A percentile compares a stretch with the other conserved stretches of the same genome.
Evolutionary conservation across 1,140 invertebrate species (phyloP).

Genomic region (Drosophila neocordata): DNA sequence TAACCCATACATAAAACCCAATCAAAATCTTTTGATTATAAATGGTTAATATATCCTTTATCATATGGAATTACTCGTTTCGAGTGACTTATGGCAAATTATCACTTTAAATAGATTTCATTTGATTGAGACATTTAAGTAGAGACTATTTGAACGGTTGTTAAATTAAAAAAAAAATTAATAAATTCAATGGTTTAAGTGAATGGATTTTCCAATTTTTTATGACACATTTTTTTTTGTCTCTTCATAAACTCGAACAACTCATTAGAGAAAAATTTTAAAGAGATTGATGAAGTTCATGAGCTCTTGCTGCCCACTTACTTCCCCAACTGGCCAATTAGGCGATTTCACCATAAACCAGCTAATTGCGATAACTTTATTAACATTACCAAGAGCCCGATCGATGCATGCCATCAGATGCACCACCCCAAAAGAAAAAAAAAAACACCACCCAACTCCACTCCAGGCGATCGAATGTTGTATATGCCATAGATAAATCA

Average conservation of each 20-base stretch:
- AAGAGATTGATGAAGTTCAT: neutral
- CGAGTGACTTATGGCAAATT: no score
- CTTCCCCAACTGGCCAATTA: conserved; percentile 10
- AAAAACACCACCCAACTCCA: no score
- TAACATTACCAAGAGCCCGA: neutral
- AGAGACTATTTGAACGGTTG: no score
- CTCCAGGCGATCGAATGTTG: conserved; percentile 12
- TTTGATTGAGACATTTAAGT: no score
- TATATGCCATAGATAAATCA: conserved; percentile 21
- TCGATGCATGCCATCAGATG: neutral
- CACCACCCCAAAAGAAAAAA: no score
- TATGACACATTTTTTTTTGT: neutral
- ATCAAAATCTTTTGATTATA: no score
- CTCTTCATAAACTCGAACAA: neutral
- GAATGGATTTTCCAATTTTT: neutral
- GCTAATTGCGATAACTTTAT: conserved; percentile 18
- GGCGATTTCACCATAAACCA: conserved; percentile 14
- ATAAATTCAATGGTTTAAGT: neutral
- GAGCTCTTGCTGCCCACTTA: conserved; percentile 15
- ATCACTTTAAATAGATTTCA: no score
- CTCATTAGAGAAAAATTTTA: conserved; percentile 11
- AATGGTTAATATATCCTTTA: no score
- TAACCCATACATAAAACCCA: no score
- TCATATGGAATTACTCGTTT: no score
- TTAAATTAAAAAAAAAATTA: neutral